Base-by-base conservation (phyloP, 1,140 invertebrate species). In the Branchinecta lindahli region DNA sequence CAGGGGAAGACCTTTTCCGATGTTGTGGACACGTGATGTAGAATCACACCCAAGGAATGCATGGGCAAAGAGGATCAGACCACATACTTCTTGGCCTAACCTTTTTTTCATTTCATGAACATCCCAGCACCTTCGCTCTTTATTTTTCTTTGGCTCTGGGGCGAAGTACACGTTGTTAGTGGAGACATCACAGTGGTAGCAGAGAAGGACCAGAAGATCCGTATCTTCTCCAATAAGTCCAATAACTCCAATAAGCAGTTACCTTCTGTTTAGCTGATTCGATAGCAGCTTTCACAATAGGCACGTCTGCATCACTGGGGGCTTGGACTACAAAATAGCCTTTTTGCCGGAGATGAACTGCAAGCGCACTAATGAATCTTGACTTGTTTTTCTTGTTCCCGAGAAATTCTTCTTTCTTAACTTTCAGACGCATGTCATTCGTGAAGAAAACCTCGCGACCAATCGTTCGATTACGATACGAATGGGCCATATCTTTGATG, bases 31-130 rank as follows among this genome's bases (percentile, higher is more conserved):
- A 68, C 67, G 67, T 7, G 67, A 68, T 6, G 21, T 68, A 7
- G 67, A 33, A 44, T 44, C 67, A 68, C 67, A 68, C 8, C 67
- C 67, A 68, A 68, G 67, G 8, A 68, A 8, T 5, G 67, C 67
- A 44, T 68, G 67, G 67, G 45, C 67, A 15, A 21, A 68, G 5
- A 68, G 67, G 20, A 68, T 7, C 7, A 44, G n/a, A 8, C 20
- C 7, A 21, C 67, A 68, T 7, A 12, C 12, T 66, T 66, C 66
- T 33, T 66, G 66, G 20, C 18, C 44, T 9, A 52, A n/a, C n/a
- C n/a, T 52, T 9, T 9, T 9, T 52, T 52, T 52, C 47, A n/a
- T 52, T 52, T 9, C 47, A 52, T 52, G 9, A 9, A 52, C 47
- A 52, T 52, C 47, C 47, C 47, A 52, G n/a, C 9, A 9, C 47